Evolutionary conservation across 2,888 invertebrate genomes (phyloP), one percentile per base, ranked within the genome.

Genomic region (Gibbula magus): DNA sequence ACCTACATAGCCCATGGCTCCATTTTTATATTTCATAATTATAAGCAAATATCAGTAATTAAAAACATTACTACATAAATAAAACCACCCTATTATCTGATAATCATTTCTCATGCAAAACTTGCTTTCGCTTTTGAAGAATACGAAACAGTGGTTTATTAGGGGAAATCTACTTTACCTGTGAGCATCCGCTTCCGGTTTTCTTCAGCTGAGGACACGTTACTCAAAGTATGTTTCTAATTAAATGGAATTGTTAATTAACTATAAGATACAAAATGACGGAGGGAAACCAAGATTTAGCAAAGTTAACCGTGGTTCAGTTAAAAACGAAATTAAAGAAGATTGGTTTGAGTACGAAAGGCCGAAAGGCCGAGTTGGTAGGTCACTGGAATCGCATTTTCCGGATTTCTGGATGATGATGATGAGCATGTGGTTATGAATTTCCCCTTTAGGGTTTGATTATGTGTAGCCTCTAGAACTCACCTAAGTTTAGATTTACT

Each of bases 301-400:
- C 74, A 25, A 75, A 73, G 20, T 52, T 80, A 20, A 83, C 80
- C 16, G 83, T 83, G 25, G 74, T 75, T 25, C 73, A 83, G 73
- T 75, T 83, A 61, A 70, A 81, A 29, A 70, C 25, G 22, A 54
- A 78, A 56, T 76, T 83, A 77, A 84, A 80, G 78, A 75, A 79
- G 73, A 73, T 79, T 79, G 86, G 85, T 70, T 80, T 88, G 52
- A 83, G 84, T 73, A 85, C 87, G 39, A 86, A 86, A 84, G 88
- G 88, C 79, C 86, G 85, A 53, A 88, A 88, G 80, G 77, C 85
- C 32, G 86, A 86, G 79, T 84, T 88, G 87, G 88, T 88, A 86
- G 87, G 87, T 54, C 54, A 54, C 20, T 16, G 16, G 53, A 25
- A 32, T 54, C 29, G 10, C 35, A 35, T 39, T 45, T 79, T 51